Percentiles rank a stretch among this genome's conserved stretches.
Conservation (phyloP, 2,113 vertebrate species). For the Chitala chitala region DNA sequence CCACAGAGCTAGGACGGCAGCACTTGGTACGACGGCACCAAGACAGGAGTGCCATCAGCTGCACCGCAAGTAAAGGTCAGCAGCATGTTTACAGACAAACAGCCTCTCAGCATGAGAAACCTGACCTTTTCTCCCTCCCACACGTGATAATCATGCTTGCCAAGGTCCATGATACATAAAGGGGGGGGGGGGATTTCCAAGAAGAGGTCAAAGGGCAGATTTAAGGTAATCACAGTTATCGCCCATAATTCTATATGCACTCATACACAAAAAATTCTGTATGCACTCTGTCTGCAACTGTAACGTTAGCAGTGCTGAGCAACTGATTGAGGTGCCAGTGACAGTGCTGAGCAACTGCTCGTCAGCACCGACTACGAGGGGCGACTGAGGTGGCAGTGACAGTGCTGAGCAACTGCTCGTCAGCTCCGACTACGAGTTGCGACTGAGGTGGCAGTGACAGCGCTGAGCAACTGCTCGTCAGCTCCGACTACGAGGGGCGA, state of each 20-base stretch:
- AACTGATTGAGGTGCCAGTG: too few relatives aligned
- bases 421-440: too few relatives aligned
- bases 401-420: too few relatives aligned
- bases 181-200: not conserved
- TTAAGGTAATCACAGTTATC: not conserved
- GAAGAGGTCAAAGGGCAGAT: not conserved
- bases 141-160: not conserved
- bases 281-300: too few relatives aligned
- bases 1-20: not conserved
- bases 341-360: too few relatives aligned
- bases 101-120: not conserved
- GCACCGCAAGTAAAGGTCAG: slow-evolving; percentile 2
- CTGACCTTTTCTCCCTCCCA: slow-evolving; percentile 14
- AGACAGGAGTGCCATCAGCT: not conserved
- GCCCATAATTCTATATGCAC: not conserved
- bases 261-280: not conserved
- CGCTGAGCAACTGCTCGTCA: too few relatives aligned
- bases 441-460: too few relatives aligned
- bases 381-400: too few relatives aligned
- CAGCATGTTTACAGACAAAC: slow-evolving; percentile 10
- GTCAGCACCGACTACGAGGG: too few relatives aligned
- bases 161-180: not conserved
- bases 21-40: not conserved
- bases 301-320: too few relatives aligned
- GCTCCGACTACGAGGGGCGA: too few relatives aligned